Base-by-base conservation (phyloP, 2,888 invertebrate genomes). In the Dromius quadrimaculatus region DNA sequence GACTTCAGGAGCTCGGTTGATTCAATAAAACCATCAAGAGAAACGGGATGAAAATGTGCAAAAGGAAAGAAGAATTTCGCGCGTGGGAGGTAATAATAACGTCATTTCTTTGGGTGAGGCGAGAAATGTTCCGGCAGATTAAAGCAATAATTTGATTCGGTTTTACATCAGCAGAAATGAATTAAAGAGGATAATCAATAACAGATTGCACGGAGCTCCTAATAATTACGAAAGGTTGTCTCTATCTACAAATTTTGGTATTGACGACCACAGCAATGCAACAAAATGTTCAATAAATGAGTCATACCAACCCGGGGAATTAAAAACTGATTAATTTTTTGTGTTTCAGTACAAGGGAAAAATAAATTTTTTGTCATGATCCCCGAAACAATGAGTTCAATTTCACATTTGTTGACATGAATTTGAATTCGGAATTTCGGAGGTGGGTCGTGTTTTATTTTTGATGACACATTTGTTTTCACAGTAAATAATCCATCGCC, bases 11-110 rank as follows among this genome's bases (percentile, higher is more conserved):
- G 64, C 47, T 45, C 61, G 41, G 34, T 66, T 66, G 66, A 66
- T 66, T 66, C 66, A 66, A 66, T 66, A 66, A 66, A 41, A 41
- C 66, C 66, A 54, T 38, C 28, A 65, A 65, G 64, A 47, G 65
- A 63, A 43, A 36, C 20, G 17, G 13, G 22, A 34, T 9, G 54
- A 23, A 19, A n/a, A n/a, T n/a, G n/a, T n/a, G n/a, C n/a, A 11
- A 9, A 28, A 8, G 19, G 45, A 20, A 54, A n/a, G 20, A 65
- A 41, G 54, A 57, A 23, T 50, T 11, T 20, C 11, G 22, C 1
- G 41, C 13, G 22, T 6, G 9, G 0, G 19, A 47, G 47, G 61
- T 20, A 61, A 61, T 61, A 36, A 61, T 36, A 61, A 61, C 61
- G 34, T 13, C 1, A 17, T 61, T 61, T 61, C 47, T 22, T 47